Evolutionary conservation across 2,888 invertebrate genomes (phyloP).

Genomic region (Lasioglossum morio): DNA sequence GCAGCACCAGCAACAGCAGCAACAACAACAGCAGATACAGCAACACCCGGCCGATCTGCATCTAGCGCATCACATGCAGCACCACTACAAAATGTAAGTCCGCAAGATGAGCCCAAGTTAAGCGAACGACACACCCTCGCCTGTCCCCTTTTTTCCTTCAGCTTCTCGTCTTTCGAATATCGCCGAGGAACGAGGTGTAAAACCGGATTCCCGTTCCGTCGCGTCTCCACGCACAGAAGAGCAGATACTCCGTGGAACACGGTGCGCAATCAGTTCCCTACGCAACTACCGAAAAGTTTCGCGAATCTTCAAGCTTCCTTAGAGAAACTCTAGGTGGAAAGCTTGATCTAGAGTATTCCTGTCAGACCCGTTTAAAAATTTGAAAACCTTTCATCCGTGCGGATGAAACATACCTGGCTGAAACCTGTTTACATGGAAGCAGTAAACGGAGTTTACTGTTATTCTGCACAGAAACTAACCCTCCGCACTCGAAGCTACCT

Average conservation of each 20-base stretch:
- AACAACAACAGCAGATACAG: slow-evolving; percentile 78
- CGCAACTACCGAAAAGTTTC: neutral
- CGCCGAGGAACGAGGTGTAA: neutral
- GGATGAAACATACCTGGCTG: neutral
- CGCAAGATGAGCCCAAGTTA: neutral
- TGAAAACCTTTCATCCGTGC: neutral
- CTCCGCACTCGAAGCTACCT: no score
- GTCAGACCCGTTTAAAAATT: neutral
- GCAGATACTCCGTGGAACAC: neutral
- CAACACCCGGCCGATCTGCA: slow-evolving; percentile 82
- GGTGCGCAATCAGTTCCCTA: neutral
- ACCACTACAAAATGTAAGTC: slow-evolving; percentile 84
- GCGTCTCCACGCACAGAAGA: neutral
- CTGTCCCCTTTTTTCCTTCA: neutral
- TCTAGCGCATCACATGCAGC: slow-evolving; percentile 82
- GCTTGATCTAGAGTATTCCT: neutral
- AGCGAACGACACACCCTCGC: neutral
- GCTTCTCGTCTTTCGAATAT: neutral
- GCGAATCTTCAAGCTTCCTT: neutral
- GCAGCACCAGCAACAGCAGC: slow-evolving; percentile 77
- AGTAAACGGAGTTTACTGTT: neutral
- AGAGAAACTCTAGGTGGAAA: neutral
- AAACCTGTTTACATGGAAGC: neutral
- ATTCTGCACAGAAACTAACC: no score
- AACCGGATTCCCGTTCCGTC: neutral